Evolutionary conservation across 1,140 invertebrate genomes (phyloP).

Genomic region (Octopus sinensis): DNA sequence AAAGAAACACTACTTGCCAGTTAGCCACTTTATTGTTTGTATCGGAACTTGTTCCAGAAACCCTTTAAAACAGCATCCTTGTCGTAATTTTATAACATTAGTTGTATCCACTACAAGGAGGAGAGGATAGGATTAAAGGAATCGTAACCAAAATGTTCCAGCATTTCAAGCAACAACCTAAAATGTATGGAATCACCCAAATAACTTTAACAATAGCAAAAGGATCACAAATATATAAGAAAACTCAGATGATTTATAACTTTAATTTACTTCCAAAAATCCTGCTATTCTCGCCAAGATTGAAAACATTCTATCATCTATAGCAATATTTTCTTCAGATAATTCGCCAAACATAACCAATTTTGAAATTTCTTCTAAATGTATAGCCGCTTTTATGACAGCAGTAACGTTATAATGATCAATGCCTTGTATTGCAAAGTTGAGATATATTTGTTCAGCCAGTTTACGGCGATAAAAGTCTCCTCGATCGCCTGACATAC

Average conservation of each 20-base stretch:
- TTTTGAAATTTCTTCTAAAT: slow-evolving; percentile 38
- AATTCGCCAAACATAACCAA: slow-evolving; percentile 28
- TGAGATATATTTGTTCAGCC: slow-evolving; percentile 46
- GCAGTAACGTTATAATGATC: slow-evolving; percentile 40
- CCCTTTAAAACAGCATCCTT: no score
- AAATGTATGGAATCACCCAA: no score
- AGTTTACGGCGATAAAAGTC: slow-evolving; percentile 49
- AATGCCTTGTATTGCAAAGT: slow-evolving; percentile 38
- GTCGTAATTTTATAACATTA: no score
- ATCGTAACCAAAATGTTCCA: no score
- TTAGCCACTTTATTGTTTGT: no score
- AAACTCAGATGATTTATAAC: slow-evolving; percentile 4
- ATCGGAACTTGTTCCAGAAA: no score
- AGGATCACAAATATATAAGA: slow-evolving; percentile 9
- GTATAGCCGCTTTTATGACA: slow-evolving; percentile 38
- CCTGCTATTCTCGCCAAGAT: slow-evolving; percentile 39
- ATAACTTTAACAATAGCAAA: no score
- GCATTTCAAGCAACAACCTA: no score
- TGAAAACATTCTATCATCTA: slow-evolving; percentile 41
- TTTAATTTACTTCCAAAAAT: slow-evolving; percentile 33
- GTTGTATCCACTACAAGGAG: no score
- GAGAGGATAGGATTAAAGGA: no score
- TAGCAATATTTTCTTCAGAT: slow-evolving; percentile 26
- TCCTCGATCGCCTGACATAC: slow-evolving; percentile 43
- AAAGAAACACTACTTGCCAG: no score